Evolutionary conservation across 2,797 vertebrate genomes (phyloP).

Genomic region (Macropus fuliginosus): DNA sequence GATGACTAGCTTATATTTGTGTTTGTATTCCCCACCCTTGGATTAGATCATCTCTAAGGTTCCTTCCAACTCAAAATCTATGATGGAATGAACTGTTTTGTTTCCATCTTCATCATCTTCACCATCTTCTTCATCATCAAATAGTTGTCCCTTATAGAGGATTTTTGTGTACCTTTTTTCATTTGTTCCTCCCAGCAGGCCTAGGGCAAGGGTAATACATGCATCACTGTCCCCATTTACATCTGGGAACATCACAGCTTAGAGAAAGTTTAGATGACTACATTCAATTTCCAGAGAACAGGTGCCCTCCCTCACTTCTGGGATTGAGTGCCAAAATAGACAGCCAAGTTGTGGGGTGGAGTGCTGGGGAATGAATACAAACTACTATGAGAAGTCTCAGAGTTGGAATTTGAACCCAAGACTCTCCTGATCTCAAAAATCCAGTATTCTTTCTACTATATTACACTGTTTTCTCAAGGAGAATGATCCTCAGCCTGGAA

Average conservation of each 20-base stretch:
- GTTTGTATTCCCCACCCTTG: background rate
- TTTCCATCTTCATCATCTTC: background rate
- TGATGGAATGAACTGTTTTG: background rate
- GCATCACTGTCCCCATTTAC: background rate
- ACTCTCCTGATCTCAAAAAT: background rate
- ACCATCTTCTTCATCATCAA: background rate
- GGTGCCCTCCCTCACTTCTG: background rate
- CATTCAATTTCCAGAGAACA: background rate
- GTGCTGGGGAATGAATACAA: no score
- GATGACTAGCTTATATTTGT: background rate
- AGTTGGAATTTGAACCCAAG: no score
- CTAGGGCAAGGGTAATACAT: background rate
- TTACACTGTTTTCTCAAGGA: slow-evolving; percentile 35
- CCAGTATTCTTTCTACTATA: background rate
- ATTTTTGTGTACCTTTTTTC: background rate
- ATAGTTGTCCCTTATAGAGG: background rate
- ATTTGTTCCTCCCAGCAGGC: background rate
- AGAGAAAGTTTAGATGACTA: background rate
- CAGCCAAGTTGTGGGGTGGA: background rate
- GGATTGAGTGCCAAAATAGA: background rate
- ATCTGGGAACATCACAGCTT: background rate
- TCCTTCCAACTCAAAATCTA: background rate
- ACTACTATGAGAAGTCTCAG: background rate
- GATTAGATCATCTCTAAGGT: background rate
- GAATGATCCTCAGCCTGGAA: slow-evolving; percentile 40